Evolutionary conservation across 2,113 vertebrate genomes (phyloP).

Genomic region (Pomatostomus ruficeps): DNA sequence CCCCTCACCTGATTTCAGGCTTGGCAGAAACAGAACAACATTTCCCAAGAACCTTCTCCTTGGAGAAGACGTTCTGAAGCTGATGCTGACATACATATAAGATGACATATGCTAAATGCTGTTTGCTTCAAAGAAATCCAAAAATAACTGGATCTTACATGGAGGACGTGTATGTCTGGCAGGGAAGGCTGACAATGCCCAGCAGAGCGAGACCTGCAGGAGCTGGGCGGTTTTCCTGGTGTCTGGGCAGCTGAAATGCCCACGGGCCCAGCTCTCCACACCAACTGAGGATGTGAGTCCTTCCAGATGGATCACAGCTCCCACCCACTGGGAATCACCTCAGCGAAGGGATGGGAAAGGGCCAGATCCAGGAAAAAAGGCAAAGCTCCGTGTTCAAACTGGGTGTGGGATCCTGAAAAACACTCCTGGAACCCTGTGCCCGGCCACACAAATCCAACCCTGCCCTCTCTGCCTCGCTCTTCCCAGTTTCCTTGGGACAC

Average conservation of each 20-base stretch:
- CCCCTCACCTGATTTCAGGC: not conserved
- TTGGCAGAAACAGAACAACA: not conserved
- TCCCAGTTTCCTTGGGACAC: not conserved
- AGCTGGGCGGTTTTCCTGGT: not conserved
- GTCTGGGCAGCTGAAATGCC: not conserved
- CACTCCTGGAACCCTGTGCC: not conserved
- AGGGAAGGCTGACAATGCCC: not conserved
- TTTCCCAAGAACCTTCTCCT: not conserved
- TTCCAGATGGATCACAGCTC: not conserved
- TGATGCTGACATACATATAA: conserved; percentile 10
- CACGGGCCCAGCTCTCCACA: not conserved
- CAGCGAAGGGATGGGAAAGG: not conserved
- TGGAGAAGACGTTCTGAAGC: not conserved
- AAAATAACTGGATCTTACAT: conserved; percentile 10
- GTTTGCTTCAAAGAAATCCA: conserved; percentile 50
- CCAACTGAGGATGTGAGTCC: not conserved
- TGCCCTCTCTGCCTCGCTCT: not conserved
- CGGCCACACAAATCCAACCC: not conserved
- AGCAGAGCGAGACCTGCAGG: not conserved
- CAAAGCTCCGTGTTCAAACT: not conserved
- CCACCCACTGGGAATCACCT: not conserved
- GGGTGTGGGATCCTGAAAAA: not conserved
- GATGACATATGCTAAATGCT: conserved; percentile 33
- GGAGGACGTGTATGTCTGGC: not conserved
- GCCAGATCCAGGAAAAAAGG: not conserved